Evolutionary conservation across 2,888 invertebrate genomes (phyloP), one percentile per base, ranked within the genome.

Genomic region (Mamestra brassicae): DNA sequence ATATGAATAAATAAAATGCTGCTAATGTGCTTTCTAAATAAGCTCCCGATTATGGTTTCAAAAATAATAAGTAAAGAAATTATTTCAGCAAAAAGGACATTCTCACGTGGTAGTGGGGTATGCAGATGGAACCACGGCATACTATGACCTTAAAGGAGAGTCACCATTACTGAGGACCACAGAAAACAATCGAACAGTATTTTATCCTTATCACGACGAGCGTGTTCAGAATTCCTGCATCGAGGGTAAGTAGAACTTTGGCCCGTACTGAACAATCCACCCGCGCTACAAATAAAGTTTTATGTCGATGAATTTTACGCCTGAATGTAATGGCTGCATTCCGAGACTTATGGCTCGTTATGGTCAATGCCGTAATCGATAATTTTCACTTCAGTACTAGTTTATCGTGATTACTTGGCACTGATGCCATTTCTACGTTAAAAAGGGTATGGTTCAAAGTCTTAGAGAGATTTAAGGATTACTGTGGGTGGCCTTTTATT

Each of bases 81-180:
- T 26, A 63, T 71, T 71, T 70, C 87, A 97, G 97, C 94, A 96
- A 91, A 93, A 93, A 83, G 97, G 95, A 0, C 97, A 97, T 86
- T 93, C 93, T 11, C 92, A 95, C 52, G 92, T 98, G 63, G 96
- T 97, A n/a, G 98, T 97, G 3, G 98, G 98, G 3, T 98, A 97
- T 88, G 95, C 97, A 0, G 97, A 97, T 89, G 98, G 98, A 0
- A 95, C 97, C 50, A 96, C 97, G 3, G 97, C 97, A 5, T 90
- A 97, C n/a, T 98, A 97, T 95, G 96, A 98, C 90, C 86, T 98
- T 34, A 91, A 89, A 0, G 94, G 93, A 2, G 92, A 95, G 26
- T 97, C 97, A 0, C 95, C 97, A 1, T 86, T 97, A 13, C 88
- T 97, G 62, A 92, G 88, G 64, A 91, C 88, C 6, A 91, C 90